Conservation (phyloP, 1,140 invertebrate species). For the Pseudomyrmex gracilis region DNA sequence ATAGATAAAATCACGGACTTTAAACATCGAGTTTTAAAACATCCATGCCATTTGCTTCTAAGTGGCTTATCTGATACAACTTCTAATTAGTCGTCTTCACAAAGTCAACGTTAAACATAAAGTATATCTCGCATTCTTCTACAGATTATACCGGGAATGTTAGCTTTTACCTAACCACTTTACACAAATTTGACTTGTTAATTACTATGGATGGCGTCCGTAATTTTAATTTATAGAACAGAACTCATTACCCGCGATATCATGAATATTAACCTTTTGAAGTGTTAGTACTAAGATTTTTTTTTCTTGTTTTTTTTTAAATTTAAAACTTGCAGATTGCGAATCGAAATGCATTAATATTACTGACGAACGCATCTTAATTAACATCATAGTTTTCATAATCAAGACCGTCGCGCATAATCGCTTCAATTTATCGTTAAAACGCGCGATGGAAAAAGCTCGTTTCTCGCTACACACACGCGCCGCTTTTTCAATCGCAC, state of each 20-base stretch:
- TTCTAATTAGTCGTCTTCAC: conserved; percentile 42
- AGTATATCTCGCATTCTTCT: conserved; percentile 25
- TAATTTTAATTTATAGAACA: conserved; percentile 7
- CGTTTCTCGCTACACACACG: background rate
- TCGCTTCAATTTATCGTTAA: background rate
- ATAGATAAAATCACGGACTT: background rate
- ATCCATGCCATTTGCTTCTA: conserved; percentile 33
- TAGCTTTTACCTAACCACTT: conserved; percentile 8
- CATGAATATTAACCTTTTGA: background rate
- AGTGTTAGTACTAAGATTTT: too few species aligned
- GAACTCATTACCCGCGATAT: background rate
- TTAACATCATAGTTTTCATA: background rate
- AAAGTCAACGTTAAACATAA: conserved; percentile 33
- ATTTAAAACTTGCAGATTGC: too few species aligned
- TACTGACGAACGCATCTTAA: background rate
- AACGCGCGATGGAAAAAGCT: background rate
- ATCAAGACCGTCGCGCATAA: background rate
- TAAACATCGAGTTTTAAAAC: conserved; percentile 12
- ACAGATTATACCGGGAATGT: conserved; percentile 9
- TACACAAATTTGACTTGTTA: conserved; percentile 17
- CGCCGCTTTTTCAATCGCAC: background rate
- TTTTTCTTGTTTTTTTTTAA: too few species aligned
- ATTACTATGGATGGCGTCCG: background rate
- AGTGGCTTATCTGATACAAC: conserved; percentile 38
- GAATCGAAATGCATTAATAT: too few species aligned